Conservation (phyloP, 2,113 vertebrate genomes). For the Ptyas mucosa region DNA sequence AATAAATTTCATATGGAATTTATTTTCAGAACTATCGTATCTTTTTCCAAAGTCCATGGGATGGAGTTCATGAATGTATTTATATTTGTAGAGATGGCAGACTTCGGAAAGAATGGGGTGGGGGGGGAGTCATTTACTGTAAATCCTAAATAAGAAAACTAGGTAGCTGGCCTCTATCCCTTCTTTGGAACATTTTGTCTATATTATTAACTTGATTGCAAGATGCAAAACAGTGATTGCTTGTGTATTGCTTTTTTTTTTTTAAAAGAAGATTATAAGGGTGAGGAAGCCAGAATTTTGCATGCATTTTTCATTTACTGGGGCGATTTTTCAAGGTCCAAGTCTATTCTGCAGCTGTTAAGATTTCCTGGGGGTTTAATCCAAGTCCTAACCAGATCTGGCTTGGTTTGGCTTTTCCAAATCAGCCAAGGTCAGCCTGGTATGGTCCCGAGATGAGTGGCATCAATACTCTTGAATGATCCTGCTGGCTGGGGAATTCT, state of each 20-base stretch:
- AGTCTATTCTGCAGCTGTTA: background rate
- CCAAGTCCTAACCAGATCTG: background rate
- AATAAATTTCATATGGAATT: conserved; percentile 13
- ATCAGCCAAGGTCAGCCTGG: background rate
- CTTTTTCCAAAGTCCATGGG: conserved; percentile 9
- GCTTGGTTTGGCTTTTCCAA: background rate
- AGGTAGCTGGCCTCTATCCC: background rate
- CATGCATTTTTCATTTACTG: background rate
- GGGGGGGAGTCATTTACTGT: background rate
- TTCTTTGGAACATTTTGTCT: background rate
- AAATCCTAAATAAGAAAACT: background rate
- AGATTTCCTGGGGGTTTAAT: background rate
- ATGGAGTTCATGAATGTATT: conserved; percentile 5
- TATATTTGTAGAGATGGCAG: conserved; percentile 1
- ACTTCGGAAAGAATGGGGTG: background rate
- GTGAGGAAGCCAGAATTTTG: background rate
- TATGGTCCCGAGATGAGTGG: background rate
- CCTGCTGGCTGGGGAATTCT: too few species aligned
- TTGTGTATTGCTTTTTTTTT: background rate
- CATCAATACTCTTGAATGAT: background rate
- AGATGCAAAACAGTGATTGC: background rate
- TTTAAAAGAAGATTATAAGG: background rate
- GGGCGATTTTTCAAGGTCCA: background rate
- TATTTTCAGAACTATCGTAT: conserved; percentile 10
- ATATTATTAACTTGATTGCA: background rate